Evolutionary conservation across 2,797 vertebrate species (phyloP).

Genomic region (Pempheris klunzingeri): DNA sequence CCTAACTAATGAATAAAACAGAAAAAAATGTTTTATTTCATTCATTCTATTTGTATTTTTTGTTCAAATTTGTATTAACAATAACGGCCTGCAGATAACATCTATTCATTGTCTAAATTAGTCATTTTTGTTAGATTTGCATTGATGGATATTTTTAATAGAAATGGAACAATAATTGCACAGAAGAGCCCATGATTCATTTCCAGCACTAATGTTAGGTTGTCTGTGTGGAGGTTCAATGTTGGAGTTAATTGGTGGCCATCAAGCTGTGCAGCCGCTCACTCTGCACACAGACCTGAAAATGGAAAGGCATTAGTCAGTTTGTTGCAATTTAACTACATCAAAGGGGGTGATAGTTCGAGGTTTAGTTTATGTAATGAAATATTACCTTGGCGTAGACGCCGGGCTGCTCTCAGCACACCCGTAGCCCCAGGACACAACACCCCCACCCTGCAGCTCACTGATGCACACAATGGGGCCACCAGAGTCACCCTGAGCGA

Average conservation of each 20-base stretch:
- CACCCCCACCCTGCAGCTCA: slow-evolving; percentile 84
- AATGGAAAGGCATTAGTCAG: slow-evolving; percentile 12
- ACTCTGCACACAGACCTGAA: slow-evolving; percentile 69
- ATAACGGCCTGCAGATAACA: not conserved
- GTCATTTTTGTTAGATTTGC: not conserved
- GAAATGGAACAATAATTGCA: not conserved
- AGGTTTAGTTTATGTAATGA: not conserved
- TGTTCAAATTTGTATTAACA: not conserved
- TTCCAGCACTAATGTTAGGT: not conserved
- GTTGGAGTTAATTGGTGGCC: slow-evolving; percentile 44
- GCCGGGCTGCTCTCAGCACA: slow-evolving; percentile 82
- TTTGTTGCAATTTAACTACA: not conserved
- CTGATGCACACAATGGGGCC: slow-evolving; percentile 85
- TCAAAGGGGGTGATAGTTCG: not conserved
- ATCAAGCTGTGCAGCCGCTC: slow-evolving; percentile 63
- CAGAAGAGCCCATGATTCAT: not conserved
- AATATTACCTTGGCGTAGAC: slow-evolving; percentile 84
- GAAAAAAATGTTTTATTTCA: not conserved
- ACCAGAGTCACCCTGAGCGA: slow-evolving; percentile 85
- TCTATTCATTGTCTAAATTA: not conserved
- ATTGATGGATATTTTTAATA: not conserved
- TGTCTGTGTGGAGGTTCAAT: not conserved
- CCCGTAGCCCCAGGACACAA: slow-evolving; percentile 87
- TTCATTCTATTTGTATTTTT: not conserved
- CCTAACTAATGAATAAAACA: not conserved